Percentiles rank a stretch among this genome's conserved stretches.
These are phyloP conservation scores for Haliclona indistincta DNA, from an alignment of 37 sponge, comb jelly and placozoan species.

Conservation along the genomic window DNA sequence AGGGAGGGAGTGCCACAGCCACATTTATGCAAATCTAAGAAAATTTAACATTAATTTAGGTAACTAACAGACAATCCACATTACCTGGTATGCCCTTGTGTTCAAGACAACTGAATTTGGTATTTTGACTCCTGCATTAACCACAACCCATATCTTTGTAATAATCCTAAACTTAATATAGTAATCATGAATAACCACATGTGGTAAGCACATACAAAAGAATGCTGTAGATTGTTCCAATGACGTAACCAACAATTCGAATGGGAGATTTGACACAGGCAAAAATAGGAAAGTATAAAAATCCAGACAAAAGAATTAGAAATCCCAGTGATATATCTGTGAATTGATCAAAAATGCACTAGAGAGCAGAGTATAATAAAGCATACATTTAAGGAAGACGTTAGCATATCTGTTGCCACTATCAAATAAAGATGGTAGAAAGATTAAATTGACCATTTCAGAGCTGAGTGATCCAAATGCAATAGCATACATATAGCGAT, in stretches of 20 bases:
- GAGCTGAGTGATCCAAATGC: background rate
- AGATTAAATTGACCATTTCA: background rate
- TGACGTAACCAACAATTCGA: slow-evolving; percentile 1
- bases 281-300: slow-evolving; percentile 19
- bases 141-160: too few species aligned
- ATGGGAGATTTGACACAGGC: slow-evolving; percentile 31
- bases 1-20: too few species aligned
- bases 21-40: too few species aligned
- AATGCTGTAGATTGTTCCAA: slow-evolving; percentile 14
- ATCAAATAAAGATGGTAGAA: background rate
- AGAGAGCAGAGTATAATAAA: background rate
- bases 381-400: background rate
- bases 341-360: background rate
- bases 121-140: too few species aligned
- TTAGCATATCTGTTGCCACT: background rate
- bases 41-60: too few species aligned
- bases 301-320: background rate
- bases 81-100: too few species aligned
- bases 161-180: too few species aligned
- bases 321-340: background rate
- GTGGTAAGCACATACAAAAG: slow-evolving; percentile 20
- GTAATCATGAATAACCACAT: too few species aligned
- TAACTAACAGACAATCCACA: too few species aligned
- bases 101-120: too few species aligned
- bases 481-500: background rate